Percentiles rank a stretch among this genome's conserved stretches.
These are phyloP conservation scores for Macrosteles quadrilineatus DNA, from an alignment of 1,140 invertebrate species.

Conservation along the genomic window DNA sequence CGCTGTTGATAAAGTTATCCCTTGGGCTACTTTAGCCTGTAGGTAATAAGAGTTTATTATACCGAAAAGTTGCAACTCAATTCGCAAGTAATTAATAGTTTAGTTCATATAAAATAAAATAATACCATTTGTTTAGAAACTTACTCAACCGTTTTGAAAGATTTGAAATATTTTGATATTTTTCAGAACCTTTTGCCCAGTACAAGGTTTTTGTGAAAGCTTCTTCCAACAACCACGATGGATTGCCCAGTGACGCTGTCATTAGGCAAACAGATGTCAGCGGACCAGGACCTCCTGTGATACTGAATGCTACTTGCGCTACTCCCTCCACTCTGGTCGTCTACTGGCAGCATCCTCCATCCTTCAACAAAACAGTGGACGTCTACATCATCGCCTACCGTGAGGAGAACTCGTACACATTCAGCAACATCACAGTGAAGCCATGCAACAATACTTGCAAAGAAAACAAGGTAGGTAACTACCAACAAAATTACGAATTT, in stretches of 20 bases:
- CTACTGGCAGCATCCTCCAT: constrained; percentile 75
- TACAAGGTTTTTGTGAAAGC: constrained; percentile 88
- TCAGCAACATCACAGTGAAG: constrained; percentile 63
- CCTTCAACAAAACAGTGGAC: constrained; percentile 74
- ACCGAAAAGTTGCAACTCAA: too few species aligned
- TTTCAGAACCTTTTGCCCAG: constrained; percentile 75
- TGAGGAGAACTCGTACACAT: constrained; percentile 58
- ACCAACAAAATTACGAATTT: too few species aligned
- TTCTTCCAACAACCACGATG: constrained; percentile 62
- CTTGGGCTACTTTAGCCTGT: too few species aligned
- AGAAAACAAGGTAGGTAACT: constrained; percentile 63
- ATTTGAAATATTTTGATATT: too few species aligned
- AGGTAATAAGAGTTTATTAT: too few species aligned
- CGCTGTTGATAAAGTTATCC: too few species aligned
- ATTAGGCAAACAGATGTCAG: constrained; percentile 76
- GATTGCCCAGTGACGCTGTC: constrained; percentile 62
- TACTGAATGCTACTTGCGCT: constrained; percentile 81
- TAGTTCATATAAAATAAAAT: too few species aligned
- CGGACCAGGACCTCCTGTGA: constrained; percentile 74
- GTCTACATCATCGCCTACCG: constrained; percentile 75
- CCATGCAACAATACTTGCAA: constrained; percentile 57
- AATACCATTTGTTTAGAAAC: too few species aligned
- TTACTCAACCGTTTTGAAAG: too few species aligned
- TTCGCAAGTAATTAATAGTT: too few species aligned
- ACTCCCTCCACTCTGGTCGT: constrained; percentile 72